Evolutionary conservation across 2,797 vertebrate genomes (phyloP).

Genomic region (Arnoldichthys spilopterus): DNA sequence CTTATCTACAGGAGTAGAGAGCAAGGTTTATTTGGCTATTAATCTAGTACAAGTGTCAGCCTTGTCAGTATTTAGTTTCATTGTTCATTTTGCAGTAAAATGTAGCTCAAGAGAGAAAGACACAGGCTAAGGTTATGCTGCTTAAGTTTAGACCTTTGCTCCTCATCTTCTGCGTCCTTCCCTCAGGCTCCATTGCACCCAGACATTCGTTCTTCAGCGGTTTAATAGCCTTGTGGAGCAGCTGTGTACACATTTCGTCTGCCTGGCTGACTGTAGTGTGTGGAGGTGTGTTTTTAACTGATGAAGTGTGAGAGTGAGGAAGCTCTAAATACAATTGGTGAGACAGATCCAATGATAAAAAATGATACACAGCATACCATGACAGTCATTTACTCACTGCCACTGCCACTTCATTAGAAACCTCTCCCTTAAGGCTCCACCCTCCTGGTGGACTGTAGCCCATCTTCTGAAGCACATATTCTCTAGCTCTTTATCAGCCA

Average conservation of each 20-base stretch:
- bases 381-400: background rate
- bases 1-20: background rate
- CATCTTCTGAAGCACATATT: too few relatives aligned
- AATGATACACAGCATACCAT: background rate
- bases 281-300: conserved; percentile 64
- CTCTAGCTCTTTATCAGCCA: too few relatives aligned
- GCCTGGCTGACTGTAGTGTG: conserved; percentile 59
- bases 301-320: conserved; percentile 3
- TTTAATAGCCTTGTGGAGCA: conserved; percentile 76
- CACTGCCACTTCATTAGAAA: background rate
- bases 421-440: too few relatives aligned
- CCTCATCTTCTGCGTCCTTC: background rate
- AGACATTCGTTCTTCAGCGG: conserved; percentile 63
- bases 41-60: background rate
- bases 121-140: background rate
- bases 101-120: background rate
- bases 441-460: too few relatives aligned
- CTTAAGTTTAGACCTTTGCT: background rate
- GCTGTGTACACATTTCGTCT: conserved; percentile 74
- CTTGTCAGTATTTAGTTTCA: background rate
- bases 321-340: background rate
- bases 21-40: background rate
- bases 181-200: background rate
- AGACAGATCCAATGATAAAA: background rate
- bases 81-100: background rate